A percentile compares a stretch with the other conserved stretches of the same genome.
Conservation (phyloP, 2,113 vertebrate species). For the Pseudolaguvia tuberculata region DNA sequence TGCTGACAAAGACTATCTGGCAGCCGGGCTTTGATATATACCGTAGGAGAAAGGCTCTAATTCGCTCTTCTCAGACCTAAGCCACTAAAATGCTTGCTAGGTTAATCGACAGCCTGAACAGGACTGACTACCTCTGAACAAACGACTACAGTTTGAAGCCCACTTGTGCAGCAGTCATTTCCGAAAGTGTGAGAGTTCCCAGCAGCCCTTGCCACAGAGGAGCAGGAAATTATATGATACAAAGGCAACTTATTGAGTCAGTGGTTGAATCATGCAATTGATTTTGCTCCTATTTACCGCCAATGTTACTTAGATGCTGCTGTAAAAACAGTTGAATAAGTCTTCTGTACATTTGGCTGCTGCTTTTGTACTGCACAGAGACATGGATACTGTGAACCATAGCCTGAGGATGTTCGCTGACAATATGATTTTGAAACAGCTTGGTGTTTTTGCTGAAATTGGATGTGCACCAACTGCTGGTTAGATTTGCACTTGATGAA, state of each 20-base stretch:
- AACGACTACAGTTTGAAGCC: conserved; percentile 26
- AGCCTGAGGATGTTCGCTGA: conserved; percentile 14
- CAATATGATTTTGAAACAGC: conserved; percentile 27
- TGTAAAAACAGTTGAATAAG: conserved; percentile 24
- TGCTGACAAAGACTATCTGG: conserved; percentile 51
- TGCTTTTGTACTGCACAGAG: conserved; percentile 6
- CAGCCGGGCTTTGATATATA: conserved; percentile 39
- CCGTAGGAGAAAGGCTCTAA: conserved; percentile 36
- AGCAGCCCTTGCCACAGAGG: not conserved
- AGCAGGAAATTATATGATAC: conserved; percentile 17
- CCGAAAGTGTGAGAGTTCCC: conserved; percentile 5
- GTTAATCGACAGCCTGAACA: conserved; percentile 12
- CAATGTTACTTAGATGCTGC: conserved; percentile 30
- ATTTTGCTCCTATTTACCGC: conserved; percentile 35
- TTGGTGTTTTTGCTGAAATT: conserved; percentile 34
- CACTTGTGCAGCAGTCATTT: conserved; percentile 28
- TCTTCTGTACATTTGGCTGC: conserved; percentile 27
- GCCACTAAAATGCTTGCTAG: conserved; percentile 20
- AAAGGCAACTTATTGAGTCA: conserved; percentile 27
- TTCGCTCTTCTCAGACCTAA: conserved; percentile 40
- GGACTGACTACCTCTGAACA: conserved; percentile 22
- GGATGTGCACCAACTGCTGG: conserved; percentile 38
- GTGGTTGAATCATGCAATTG: conserved; percentile 27
- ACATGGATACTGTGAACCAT: conserved; percentile 19
- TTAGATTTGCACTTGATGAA: conserved; percentile 38